Conservation (phyloP, 2,888 invertebrate species). For the Meiosimyza platycephala region DNA sequence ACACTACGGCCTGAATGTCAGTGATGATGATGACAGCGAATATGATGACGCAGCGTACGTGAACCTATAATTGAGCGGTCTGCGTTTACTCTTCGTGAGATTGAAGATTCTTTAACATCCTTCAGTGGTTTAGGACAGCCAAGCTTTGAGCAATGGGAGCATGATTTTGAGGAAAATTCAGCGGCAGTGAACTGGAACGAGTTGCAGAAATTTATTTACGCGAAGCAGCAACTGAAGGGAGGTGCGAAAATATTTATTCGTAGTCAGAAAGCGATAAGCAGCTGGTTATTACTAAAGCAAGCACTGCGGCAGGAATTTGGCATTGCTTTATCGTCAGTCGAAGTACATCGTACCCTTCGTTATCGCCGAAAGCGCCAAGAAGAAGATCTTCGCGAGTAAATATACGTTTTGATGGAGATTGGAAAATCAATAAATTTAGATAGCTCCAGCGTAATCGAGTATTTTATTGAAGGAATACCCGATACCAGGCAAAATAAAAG, state of each 20-base stretch:
- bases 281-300: conserved; percentile 30
- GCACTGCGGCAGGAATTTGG: conserved; percentile 32
- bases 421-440: conserved; percentile 21
- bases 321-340: conserved; percentile 3
- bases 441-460: conserved; percentile 25
- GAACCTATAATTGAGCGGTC: conserved; percentile 15
- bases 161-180: conserved; percentile 31
- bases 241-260: conserved; percentile 30
- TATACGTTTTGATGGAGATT: conserved; percentile 9
- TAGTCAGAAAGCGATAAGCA: conserved; percentile 15
- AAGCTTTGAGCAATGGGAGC: conserved; percentile 16
- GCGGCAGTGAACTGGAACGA: conserved; percentile 26
- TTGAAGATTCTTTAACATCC: conserved; percentile 9
- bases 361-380: background rate
- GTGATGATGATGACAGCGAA: background rate
- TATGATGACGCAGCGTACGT: conserved; percentile 2
- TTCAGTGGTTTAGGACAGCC: conserved; percentile 31
- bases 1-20: background rate
- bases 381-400: conserved; percentile 3
- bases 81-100: conserved; percentile 25
- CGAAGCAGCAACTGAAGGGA: conserved; percentile 26
- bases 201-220: conserved; percentile 29
- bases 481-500: conserved; percentile 22
- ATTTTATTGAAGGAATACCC: conserved; percentile 28
- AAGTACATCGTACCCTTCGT: conserved; percentile 18